phyloP scores from a whole-genome alignment of 35 echinoderm and acorn worm species.

The Heliocidaris tuberculata region DNA sequence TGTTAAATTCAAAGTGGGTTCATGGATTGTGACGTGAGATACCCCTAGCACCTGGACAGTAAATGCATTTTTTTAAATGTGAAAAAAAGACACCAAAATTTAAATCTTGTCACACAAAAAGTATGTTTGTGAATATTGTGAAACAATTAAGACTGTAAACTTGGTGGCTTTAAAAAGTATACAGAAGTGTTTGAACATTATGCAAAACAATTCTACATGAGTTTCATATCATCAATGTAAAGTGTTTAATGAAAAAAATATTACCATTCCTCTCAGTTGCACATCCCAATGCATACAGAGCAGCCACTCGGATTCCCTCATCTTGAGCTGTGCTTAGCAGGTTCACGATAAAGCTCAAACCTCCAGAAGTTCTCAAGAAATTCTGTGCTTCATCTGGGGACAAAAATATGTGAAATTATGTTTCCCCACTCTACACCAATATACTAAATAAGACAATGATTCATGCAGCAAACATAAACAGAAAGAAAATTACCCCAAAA shows the following conservation, averaged over 20 bases:
- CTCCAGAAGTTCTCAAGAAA: constrained; percentile 69
- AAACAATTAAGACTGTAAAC: too few species aligned
- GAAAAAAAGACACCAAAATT: too few species aligned
- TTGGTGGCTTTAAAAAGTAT: too few species aligned
- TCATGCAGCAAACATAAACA: not conserved
- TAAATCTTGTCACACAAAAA: too few species aligned
- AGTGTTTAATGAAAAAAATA: not conserved
- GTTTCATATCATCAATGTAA: not conserved
- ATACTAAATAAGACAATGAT: not conserved
- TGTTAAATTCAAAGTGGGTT: too few species aligned
- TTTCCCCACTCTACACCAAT: not conserved
- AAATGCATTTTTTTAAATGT: too few species aligned
- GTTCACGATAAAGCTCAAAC: constrained; percentile 63
- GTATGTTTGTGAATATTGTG: too few species aligned
- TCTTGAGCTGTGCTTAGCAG: constrained; percentile 58
- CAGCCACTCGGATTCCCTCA: constrained; percentile 57
- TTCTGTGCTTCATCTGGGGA: constrained; percentile 64
- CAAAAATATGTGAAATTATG: not conserved
- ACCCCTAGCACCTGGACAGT: too few species aligned
- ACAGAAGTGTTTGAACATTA: too few species aligned
- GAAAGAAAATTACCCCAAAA: not conserved
- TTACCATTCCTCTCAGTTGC: constrained; percentile 82
- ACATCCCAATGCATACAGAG: constrained; percentile 86
- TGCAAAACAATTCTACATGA: too few species aligned
- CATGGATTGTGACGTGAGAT: too few species aligned